These are phyloP conservation scores for Athalia circularis DNA, from an alignment of 2,888 invertebrate species.

Conservation along the genomic window DNA sequence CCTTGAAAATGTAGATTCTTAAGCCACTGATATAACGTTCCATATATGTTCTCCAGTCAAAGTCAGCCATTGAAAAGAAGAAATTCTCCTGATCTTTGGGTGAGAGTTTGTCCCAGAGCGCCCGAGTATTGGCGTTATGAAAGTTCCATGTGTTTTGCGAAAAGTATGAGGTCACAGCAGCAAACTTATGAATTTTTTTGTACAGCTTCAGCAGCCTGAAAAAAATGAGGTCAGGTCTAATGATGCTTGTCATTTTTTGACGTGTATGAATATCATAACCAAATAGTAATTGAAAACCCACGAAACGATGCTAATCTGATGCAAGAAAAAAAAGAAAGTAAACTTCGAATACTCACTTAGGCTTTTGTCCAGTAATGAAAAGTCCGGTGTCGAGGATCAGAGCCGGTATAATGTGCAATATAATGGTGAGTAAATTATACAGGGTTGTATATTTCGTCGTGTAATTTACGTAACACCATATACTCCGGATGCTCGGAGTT, in stretches of 20 bases:
- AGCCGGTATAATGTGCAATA: slow-evolving; percentile 81
- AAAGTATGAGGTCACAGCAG: slow-evolving; percentile 75
- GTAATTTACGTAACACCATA: slow-evolving; percentile 74
- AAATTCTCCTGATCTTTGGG: slow-evolving; percentile 72
- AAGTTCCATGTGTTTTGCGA: slow-evolving; percentile 70
- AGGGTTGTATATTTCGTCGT: slow-evolving; percentile 73
- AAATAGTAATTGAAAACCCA: no score
- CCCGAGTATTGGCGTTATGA: slow-evolving; percentile 61
- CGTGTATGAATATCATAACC: background rate
- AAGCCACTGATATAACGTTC: slow-evolving; percentile 75
- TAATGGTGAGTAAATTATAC: slow-evolving; percentile 74
- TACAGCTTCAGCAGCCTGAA: slow-evolving; percentile 75
- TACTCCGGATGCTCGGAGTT: slow-evolving; percentile 59
- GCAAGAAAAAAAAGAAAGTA: no score
- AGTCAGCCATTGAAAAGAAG: slow-evolving; percentile 73
- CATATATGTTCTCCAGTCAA: slow-evolving; percentile 76
- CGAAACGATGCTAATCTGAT: no score
- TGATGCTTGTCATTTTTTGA: background rate
- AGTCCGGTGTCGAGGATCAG: slow-evolving; percentile 77
- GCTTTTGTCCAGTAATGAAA: slow-evolving; percentile 76
- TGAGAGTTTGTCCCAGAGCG: slow-evolving; percentile 73
- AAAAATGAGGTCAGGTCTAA: slow-evolving; percentile 1
- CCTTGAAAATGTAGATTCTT: slow-evolving; percentile 75
- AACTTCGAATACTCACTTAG: slow-evolving; percentile 70
- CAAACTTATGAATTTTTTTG: slow-evolving; percentile 74